Evolutionary conservation across 2,797 vertebrate species (phyloP), one percentile per base, ranked within the genome.

Genomic region (Labroides dimidiatus): DNA sequence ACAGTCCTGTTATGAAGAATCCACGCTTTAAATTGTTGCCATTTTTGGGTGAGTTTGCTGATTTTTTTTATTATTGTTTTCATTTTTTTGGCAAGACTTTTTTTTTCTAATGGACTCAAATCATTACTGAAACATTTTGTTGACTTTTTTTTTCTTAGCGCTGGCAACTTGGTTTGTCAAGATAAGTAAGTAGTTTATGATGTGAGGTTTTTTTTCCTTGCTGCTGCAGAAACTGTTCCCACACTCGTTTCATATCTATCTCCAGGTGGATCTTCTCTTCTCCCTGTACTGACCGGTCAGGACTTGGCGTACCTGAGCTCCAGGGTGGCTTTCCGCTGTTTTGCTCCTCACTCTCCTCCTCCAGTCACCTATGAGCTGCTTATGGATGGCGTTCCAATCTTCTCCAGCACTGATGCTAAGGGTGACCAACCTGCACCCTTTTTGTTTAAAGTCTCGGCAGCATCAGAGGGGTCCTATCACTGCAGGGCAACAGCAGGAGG

Each of bases 21-120:
- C 45, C 3, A 44, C 72, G 64, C 33, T 23, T 81, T 23, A 16
- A 12, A 45, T 52, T 88, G 44, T 61, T 87, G 82, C 69, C 84
- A 74, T 10, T 90, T 84, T 75, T 92, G 72, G 87, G 93, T 94
- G 75, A 93, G 93, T 92, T 6, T 4, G 30, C 8, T 33, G 30
- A 33, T 33, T 27, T 0, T 2, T 53, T 7, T 2, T 63, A 44
- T 39, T 52, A 23, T 30, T 48, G 50, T 72, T 10, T 78, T 0
- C 39, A 44, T n/a, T n/a, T n/a, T n/a, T n/a, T n/a, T n/a, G 9
- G 11, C 36, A 9, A 39, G 1, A 39, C 0, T 12, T 12, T 39
- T 39, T 12, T 39, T 14, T 12, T 39, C 2, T 12, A 13, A 14
- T 39, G 11, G 12, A 39, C 11, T 39, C 2, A 13, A 23, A 48